Evolutionary conservation across 2,888 invertebrate species (phyloP), one percentile per base, ranked within the genome.

Genomic region (Lasioglossum calceatum): DNA sequence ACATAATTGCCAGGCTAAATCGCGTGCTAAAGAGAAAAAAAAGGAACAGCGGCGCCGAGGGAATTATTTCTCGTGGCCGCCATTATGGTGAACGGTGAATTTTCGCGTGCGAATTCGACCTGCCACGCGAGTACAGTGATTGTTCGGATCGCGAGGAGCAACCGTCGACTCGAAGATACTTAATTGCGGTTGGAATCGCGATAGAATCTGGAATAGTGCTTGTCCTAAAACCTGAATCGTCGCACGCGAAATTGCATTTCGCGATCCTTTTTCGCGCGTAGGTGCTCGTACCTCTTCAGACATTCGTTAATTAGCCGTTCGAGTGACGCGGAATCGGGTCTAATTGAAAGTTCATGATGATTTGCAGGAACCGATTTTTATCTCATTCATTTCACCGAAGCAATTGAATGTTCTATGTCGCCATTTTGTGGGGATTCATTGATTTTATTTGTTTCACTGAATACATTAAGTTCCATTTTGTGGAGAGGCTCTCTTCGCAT

Each of bases 21-120:
- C 58, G 50, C 32, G n/a, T 27, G 10, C 3, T 12, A 19, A 61
- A n/a, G 27, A 64, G 23, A 47, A 14, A 27, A 39, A 47, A 23
- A 23, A 12, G 42, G n/a, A 50, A 39, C 7, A 36, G 27, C 32
- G 14, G 78, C 8, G 23, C 23, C 54, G 23, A 54, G 23, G 14
- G 14, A 61, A 61, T 36, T 50, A 50, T 58, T 75, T 70, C 81
- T 61, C 72, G 50, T n/a, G 19, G 61, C 16, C 44, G 44, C 61
- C 76, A 76, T 76, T 76, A 76, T 27, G 58, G 44, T 61, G 76
- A 76, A 39, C 76, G 76, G 27, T 39, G 61, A 42, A 44, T 61
- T 58, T 42, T 42, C 61, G 76, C 61, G 76, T n/a, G 76, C 70
- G 39, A 61, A 76, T 61, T 5, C 76, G 19, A 19, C 4, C 32